phyloP scores from a whole-genome alignment of 2,113 vertebrate genomes.

The Microcebus griseorufus region DNA sequence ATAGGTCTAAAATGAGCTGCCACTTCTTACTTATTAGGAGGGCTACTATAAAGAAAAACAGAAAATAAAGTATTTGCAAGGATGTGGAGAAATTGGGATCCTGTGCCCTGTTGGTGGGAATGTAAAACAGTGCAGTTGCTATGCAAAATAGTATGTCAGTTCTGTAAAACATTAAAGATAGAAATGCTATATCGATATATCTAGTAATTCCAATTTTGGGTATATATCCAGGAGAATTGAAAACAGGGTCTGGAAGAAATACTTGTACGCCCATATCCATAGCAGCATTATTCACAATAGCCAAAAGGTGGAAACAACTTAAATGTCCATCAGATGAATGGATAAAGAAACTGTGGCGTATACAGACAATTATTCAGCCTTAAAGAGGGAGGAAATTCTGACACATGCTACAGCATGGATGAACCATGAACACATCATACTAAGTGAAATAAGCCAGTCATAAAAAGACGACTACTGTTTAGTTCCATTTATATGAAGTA shows the following conservation, averaged over 20 bases:
- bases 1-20: neutral
- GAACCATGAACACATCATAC: neutral
- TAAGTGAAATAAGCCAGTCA: neutral
- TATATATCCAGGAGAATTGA: neutral
- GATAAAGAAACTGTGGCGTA: neutral
- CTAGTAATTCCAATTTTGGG: neutral
- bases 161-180: neutral
- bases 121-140: neutral
- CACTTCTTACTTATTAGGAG: neutral
- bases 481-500: neutral
- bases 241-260: neutral
- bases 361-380: neutral
- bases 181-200: neutral
- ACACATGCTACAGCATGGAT: neutral
- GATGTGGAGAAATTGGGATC: neutral
- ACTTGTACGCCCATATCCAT: neutral
- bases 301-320: neutral
- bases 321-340: neutral
- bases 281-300: neutral
- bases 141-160: neutral
- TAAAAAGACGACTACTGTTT: neutral
- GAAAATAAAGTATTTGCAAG: neutral
- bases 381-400: slow-evolving; percentile 15
- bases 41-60: neutral
- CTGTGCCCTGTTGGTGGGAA: neutral